A percentile compares a stretch with the other conserved stretches of the same genome.
These are phyloP conservation scores for Ginglymostoma cirratum DNA, from an alignment of 2,113 vertebrate genomes.

Conservation along the genomic window DNA sequence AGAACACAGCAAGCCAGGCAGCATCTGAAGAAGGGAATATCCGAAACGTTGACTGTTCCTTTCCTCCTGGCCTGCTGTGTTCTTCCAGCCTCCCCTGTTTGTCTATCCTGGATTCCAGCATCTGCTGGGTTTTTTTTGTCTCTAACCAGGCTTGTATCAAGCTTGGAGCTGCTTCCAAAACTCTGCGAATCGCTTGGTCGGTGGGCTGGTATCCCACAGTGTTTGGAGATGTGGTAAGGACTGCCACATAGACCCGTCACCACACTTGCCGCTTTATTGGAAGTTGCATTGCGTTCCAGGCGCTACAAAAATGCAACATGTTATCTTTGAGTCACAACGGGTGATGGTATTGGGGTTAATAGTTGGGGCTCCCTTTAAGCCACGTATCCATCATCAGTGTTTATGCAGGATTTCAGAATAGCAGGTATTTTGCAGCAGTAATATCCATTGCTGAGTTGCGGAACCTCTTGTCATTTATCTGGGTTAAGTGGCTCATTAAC, in stretches of 20 bases:
- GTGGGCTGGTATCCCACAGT: no score
- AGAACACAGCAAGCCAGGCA: no score
- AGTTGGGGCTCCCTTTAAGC: background rate
- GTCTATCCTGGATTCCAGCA: no score
- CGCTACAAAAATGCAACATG: background rate
- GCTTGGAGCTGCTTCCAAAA: no score
- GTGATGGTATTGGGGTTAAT: background rate
- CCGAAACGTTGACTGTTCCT: no score
- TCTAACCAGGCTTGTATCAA: no score
- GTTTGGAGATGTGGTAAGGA: background rate
- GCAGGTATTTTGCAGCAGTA: background rate
- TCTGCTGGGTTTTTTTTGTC: no score
- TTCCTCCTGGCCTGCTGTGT: no score
- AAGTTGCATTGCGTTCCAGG: background rate
- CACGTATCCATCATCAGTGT: background rate
- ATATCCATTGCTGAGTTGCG: background rate
- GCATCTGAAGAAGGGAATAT: no score
- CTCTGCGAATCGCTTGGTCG: no score
- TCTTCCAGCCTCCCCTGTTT: no score
- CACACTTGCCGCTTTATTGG: background rate
- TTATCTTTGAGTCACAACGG: background rate
- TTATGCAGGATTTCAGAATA: background rate
- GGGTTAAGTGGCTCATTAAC: constrained; percentile 13
- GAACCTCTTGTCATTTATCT: background rate
- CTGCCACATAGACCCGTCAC: background rate